Conservation (phyloP, 2,797 vertebrate genomes). For the Phoeniculus purpureus region DNA sequence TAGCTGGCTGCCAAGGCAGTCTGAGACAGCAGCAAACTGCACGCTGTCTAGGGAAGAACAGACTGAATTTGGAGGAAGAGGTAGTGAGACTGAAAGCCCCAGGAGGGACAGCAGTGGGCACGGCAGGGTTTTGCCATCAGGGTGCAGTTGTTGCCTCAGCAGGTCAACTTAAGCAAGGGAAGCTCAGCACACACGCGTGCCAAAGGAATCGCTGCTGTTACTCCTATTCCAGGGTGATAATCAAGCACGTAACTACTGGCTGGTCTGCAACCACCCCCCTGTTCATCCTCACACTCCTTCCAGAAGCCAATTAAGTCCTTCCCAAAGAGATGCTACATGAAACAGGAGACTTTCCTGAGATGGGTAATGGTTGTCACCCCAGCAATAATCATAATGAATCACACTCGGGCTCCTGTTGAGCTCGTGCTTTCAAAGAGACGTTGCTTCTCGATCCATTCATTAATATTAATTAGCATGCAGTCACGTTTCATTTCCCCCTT, state of each 20-base stretch:
- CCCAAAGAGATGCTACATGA: constrained; percentile 14
- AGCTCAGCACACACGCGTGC: background rate
- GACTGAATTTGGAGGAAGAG: background rate
- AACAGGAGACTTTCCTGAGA: constrained; percentile 38
- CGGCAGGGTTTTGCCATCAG: background rate
- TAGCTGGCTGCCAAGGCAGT: background rate
- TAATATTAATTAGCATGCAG: constrained; percentile 67
- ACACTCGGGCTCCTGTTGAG: constrained; percentile 42
- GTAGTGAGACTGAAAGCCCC: background rate
- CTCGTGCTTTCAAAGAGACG: constrained; percentile 51
- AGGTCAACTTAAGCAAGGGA: background rate
- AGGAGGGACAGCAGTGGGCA: background rate
- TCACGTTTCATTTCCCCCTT: constrained; percentile 53
- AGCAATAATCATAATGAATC: constrained; percentile 66
- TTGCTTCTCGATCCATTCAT: constrained; percentile 35
- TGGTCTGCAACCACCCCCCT: background rate
- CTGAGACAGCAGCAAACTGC: background rate
- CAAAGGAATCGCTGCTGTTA: background rate
- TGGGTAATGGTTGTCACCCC: constrained; percentile 48
- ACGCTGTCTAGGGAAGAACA: background rate
- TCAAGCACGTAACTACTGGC: background rate
- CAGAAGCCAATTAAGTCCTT: constrained; percentile 60
- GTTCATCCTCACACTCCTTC: background rate
- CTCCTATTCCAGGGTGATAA: background rate
- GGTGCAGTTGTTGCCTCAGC: background rate